A percentile compares a stretch with the other conserved stretches of the same genome.
Evolutionary conservation across 2,113 vertebrate genomes (phyloP).

Genomic region (Elephas maximus): DNA sequence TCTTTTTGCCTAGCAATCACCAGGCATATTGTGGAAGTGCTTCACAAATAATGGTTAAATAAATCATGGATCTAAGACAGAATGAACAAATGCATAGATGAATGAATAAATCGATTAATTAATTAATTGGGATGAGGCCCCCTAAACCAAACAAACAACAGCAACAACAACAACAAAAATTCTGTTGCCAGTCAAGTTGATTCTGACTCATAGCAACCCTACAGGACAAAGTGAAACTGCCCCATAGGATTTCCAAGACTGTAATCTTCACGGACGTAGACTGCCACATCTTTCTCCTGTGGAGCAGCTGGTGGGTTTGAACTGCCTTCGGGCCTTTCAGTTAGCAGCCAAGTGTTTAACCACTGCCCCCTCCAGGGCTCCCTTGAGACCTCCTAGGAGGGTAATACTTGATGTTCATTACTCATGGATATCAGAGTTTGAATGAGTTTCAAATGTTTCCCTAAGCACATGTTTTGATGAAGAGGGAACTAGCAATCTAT

Average conservation of each 20-base stretch:
- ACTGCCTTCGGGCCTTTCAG: not conserved
- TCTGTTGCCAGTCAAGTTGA: not conserved
- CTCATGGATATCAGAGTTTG: not conserved
- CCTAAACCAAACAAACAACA: not conserved
- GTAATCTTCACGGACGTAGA: not conserved
- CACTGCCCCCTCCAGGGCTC: not conserved
- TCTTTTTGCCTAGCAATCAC: not conserved
- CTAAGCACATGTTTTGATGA: not conserved
- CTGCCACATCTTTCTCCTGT: not conserved
- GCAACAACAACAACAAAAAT: not conserved
- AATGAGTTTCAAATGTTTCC: not conserved
- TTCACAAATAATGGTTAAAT: not conserved
- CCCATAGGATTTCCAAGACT: not conserved
- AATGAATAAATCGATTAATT: not conserved
- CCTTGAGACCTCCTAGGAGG: not conserved
- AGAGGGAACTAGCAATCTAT: not conserved
- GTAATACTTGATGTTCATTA: not conserved
- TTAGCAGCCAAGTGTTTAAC: not conserved
- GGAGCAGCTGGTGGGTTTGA: not conserved
- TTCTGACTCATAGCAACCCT: not conserved
- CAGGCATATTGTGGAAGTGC: not conserved
- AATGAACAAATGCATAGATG: not conserved
- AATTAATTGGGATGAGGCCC: not conserved
- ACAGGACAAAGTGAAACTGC: not conserved
- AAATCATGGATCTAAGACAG: not conserved